These are phyloP conservation scores for Eilema griseolum DNA, from an alignment of 2,888 invertebrate genomes.

Conservation along the genomic window DNA sequence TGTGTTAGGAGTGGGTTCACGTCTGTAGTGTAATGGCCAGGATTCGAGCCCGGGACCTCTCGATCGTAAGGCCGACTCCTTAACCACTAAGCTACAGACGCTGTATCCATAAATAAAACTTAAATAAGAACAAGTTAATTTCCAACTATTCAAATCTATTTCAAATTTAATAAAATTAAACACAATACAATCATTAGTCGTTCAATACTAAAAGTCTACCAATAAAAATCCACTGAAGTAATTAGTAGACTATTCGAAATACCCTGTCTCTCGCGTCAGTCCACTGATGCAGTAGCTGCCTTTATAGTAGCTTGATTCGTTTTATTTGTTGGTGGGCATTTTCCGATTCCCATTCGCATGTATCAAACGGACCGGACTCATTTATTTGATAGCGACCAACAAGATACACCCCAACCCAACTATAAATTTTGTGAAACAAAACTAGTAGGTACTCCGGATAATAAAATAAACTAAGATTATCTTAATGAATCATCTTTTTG, in stretches of 20 bases:
- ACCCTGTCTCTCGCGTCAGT: constrained; percentile 27
- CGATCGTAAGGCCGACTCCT: too few relatives aligned
- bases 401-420: constrained; percentile 68
- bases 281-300: constrained; percentile 59
- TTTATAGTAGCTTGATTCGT: constrained; percentile 71
- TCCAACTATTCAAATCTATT: neutral
- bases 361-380: constrained; percentile 84
- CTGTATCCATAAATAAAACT: neutral
- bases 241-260: constrained; percentile 34
- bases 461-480: constrained; percentile 57
- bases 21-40: too few relatives aligned
- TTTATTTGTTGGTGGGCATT: constrained; percentile 81
- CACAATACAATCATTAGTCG: neutral
- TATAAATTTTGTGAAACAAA: constrained; percentile 56
- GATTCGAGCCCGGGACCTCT: too few relatives aligned
- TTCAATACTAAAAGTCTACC: neutral
- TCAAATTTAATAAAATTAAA: neutral
- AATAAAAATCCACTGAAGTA: constrained; percentile 28
- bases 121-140: too few relatives aligned
- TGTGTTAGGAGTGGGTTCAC: too few relatives aligned
- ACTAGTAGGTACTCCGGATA: constrained; percentile 45
- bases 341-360: constrained; percentile 82
- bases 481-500: constrained; percentile 55
- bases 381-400: constrained; percentile 81
- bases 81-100: too few relatives aligned